phyloP scores from a whole-genome alignment of 2,113 vertebrate species.

The Nettapus auritus region DNA sequence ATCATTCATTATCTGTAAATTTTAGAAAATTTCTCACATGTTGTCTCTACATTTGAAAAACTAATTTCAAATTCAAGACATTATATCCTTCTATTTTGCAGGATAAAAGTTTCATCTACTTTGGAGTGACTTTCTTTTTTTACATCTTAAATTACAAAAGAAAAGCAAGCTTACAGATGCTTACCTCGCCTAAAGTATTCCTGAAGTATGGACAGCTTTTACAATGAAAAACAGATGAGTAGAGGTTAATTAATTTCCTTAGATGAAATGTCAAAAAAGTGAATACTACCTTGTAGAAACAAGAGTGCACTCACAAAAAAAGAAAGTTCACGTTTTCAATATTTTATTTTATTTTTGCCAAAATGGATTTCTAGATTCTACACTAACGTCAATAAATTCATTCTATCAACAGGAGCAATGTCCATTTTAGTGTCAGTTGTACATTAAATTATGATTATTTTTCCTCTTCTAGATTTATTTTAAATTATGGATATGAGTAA shows the following conservation, averaged over 20 bases:
- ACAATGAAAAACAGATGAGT: neutral
- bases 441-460: neutral
- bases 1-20: neutral
- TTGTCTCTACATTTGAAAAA: neutral
- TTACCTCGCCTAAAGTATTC: neutral
- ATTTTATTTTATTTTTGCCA: neutral
- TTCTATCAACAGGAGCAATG: accelerated
- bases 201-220: neutral
- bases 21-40: neutral
- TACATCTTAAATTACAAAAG: neutral
- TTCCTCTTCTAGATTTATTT: neutral
- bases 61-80: neutral
- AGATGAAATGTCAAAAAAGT: neutral
- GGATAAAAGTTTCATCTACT: neutral
- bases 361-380: neutral
- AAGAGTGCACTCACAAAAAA: neutral
- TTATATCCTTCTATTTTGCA: neutral
- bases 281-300: neutral
- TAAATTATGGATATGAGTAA: neutral
- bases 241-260: neutral
- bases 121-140: neutral
- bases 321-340: neutral
- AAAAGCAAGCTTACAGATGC: neutral
- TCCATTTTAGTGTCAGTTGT: neutral
- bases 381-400: neutral